A percentile compares a stretch with the other conserved stretches of the same genome.
These are phyloP conservation scores for Philopotamus ludificatus DNA, from an alignment of 1,140 invertebrate species.

Conservation along the genomic window DNA sequence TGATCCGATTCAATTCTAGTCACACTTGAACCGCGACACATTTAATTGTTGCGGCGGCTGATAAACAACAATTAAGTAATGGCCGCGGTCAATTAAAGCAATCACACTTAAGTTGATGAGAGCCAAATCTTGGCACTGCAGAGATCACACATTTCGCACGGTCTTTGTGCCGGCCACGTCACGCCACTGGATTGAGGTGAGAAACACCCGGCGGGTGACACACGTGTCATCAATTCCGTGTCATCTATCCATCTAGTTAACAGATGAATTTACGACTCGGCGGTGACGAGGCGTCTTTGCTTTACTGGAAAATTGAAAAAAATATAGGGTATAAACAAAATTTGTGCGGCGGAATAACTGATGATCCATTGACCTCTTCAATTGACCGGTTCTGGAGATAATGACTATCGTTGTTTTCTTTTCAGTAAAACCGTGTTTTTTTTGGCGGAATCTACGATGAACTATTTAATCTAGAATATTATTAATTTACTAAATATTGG, in stretches of 20 bases:
- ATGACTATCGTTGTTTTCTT: too few relatives aligned
- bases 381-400: too few relatives aligned
- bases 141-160: slow-evolving; percentile 42
- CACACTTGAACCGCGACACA: slow-evolving; percentile 32
- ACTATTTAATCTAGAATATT: too few relatives aligned
- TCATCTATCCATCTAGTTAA: slow-evolving; percentile 21
- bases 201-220: slow-evolving; percentile 14
- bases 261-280: slow-evolving; percentile 14
- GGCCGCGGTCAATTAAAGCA: slow-evolving; percentile 40
- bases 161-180: slow-evolving; percentile 35
- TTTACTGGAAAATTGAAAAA: too few relatives aligned
- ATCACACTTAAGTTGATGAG: slow-evolving; percentile 42
- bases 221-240: slow-evolving; percentile 23
- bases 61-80: slow-evolving; percentile 42
- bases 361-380: too few relatives aligned
- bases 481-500: too few relatives aligned
- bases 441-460: too few relatives aligned
- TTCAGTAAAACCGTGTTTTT: too few relatives aligned
- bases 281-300: slow-evolving; percentile 4
- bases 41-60: slow-evolving; percentile 38
- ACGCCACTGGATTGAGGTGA: slow-evolving; percentile 41
- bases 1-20: too few relatives aligned
- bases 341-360: too few relatives aligned
- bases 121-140: slow-evolving; percentile 40
- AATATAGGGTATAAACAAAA: too few relatives aligned